Percentiles rank a stretch among this genome's conserved stretches.
Conservation (phyloP, 2,888 invertebrate species). For the Gastracanthus pulcherrimus region DNA sequence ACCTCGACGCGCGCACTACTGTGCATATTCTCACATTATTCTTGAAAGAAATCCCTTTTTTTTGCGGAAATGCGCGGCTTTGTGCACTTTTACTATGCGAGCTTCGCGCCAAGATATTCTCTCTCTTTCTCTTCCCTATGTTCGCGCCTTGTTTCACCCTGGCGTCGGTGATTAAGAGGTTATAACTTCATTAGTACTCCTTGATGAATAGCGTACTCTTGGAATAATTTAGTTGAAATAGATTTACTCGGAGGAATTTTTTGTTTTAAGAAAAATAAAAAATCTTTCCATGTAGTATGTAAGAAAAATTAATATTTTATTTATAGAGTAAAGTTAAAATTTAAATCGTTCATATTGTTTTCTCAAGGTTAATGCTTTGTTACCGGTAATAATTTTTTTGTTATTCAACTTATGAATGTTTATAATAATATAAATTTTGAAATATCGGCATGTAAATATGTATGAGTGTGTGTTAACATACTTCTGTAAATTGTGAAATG, state of each 20-base stretch:
- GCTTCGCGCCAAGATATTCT: not conserved
- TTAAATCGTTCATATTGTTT: too few species aligned
- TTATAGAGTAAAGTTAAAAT: too few species aligned
- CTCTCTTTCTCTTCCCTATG: not conserved
- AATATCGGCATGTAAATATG: too few species aligned
- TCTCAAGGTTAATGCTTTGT: too few species aligned
- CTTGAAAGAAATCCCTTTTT: not conserved
- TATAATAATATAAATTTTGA: too few species aligned
- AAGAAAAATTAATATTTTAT: too few species aligned
- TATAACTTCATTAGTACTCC: not conserved
- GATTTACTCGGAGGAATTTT: not conserved
- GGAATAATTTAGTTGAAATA: not conserved
- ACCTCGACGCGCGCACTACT: not conserved
- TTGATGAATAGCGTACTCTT: not conserved
- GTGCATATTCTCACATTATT: not conserved
- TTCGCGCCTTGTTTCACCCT: not conserved
- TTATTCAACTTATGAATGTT: too few species aligned
- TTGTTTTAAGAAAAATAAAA: too few species aligned
- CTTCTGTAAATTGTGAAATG: too few species aligned
- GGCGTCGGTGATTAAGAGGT: not conserved
- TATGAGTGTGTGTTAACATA: too few species aligned
- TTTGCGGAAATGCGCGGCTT: not conserved
- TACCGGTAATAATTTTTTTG: too few species aligned
- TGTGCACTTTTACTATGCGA: not conserved
- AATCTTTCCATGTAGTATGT: too few species aligned